A percentile compares a stretch with the other conserved stretches of the same genome.
Conservation (phyloP, 2,113 vertebrate genomes). For the Microcebus murinus region DNA sequence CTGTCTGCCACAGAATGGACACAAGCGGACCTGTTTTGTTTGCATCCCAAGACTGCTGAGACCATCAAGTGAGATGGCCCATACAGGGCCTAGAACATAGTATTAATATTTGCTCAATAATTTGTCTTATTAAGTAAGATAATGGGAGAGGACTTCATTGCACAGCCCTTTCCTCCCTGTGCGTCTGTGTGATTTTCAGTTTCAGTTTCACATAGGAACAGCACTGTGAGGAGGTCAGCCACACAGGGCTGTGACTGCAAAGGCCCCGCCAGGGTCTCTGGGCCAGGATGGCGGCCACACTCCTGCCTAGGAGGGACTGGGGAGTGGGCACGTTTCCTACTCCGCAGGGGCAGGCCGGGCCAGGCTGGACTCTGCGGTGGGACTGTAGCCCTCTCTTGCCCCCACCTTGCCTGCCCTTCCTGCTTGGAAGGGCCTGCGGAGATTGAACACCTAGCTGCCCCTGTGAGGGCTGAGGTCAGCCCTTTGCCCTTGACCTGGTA, state of each 20-base stretch:
- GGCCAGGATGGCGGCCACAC: background rate
- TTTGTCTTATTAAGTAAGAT: background rate
- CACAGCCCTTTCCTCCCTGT: background rate
- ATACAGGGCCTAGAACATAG: background rate
- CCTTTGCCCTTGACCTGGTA: background rate
- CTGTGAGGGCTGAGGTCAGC: background rate
- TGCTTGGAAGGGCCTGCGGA: background rate
- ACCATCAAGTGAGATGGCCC: background rate
- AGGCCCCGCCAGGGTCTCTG: background rate
- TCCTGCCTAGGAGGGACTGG: background rate
- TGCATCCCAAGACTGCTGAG: background rate
- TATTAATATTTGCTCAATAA: background rate
- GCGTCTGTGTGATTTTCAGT: background rate
- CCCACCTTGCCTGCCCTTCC: background rate
- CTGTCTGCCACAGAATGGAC: background rate
- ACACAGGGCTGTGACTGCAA: background rate
- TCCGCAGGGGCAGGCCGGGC: background rate
- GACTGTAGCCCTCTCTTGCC: background rate
- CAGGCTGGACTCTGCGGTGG: background rate
- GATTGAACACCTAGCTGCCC: background rate
- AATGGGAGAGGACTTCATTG: background rate
- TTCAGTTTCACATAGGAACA: background rate
- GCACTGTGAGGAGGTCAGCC: background rate
- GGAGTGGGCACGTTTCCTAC: background rate
- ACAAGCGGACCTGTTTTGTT: background rate